Evolutionary conservation across 2,888 invertebrate species (phyloP).

Genomic region (Galeopsomyia nigrocyanea): DNA sequence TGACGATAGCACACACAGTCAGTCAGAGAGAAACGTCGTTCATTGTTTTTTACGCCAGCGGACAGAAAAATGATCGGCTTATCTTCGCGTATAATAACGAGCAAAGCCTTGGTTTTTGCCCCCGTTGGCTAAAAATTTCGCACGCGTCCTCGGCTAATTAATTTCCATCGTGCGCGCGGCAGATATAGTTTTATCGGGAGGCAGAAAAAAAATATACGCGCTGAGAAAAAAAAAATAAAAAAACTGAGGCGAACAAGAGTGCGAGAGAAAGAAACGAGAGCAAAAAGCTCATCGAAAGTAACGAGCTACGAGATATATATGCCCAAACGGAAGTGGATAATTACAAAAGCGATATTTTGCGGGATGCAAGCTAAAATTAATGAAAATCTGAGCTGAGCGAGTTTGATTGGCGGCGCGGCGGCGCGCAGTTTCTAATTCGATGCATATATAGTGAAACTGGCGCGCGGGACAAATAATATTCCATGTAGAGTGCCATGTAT

Average conservation of each 20-base stretch:
- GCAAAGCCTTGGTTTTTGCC: conserved; percentile 3
- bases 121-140: neutral
- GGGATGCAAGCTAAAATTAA: conserved; percentile 45
- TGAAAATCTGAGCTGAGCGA: conserved; percentile 32
- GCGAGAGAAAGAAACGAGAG: conserved; percentile 33
- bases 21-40: neutral
- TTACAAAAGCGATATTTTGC: conserved; percentile 46
- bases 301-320: conserved; percentile 31
- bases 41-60: conserved; percentile 18
- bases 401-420: conserved; percentile 33
- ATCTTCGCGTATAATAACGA: conserved; percentile 17
- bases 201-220: neutral
- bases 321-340: conserved; percentile 41
- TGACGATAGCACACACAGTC: neutral
- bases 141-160: conserved; percentile 7
- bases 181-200: too few relatives aligned
- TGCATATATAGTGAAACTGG: conserved; percentile 28
- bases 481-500: conserved; percentile 14
- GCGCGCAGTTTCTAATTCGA: conserved; percentile 43
- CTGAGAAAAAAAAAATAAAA: conserved; percentile 22
- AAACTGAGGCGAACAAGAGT: conserved; percentile 7
- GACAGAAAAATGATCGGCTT: conserved; percentile 34
- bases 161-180: conserved; percentile 10
- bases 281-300: conserved; percentile 41
- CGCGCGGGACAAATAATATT: conserved; percentile 39